phyloP scores from a whole-genome alignment of 1,140 invertebrate genomes.

The Leptinotarsa texana region DNA sequence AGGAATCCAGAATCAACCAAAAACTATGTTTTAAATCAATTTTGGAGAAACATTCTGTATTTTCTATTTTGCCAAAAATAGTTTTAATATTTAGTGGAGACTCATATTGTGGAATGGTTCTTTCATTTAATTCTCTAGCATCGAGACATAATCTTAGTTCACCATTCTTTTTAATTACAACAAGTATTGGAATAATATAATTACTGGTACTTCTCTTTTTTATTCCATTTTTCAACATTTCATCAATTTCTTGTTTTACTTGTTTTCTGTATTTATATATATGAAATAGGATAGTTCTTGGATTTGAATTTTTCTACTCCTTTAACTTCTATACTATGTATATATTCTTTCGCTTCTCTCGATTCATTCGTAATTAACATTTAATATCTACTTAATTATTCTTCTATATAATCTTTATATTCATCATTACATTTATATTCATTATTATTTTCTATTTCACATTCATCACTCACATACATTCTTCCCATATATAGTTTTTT shows the following conservation, averaged over 20 bases:
- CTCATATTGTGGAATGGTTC: slow-evolving; percentile 52
- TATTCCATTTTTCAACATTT: not conserved
- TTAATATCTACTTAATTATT: not conserved
- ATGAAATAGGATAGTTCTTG: slow-evolving; percentile 6
- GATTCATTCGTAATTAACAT: not conserved
- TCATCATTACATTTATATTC: not conserved
- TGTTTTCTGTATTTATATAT: slow-evolving; percentile 7
- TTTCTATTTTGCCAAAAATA: slow-evolving; percentile 46
- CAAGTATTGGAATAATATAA: too few species aligned
- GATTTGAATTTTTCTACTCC: not conserved
- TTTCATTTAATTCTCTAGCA: slow-evolving; percentile 49
- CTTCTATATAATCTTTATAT: not conserved
- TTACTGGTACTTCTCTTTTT: not conserved
- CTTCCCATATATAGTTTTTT: too few species aligned
- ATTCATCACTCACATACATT: not conserved
- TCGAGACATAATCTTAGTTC: slow-evolving; percentile 53
- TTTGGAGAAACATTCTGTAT: too few species aligned
- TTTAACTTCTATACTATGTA: not conserved
- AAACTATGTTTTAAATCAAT: too few species aligned
- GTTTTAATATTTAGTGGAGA: slow-evolving; percentile 58
- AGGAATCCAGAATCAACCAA: too few species aligned
- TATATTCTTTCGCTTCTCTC: not conserved
- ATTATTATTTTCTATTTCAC: not conserved
- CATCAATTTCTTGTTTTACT: not conserved
- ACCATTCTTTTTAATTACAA: too few species aligned